These are phyloP conservation scores for Trachelus iudaicus DNA, from an alignment of 2,888 invertebrate genomes.

Conservation along the genomic window DNA sequence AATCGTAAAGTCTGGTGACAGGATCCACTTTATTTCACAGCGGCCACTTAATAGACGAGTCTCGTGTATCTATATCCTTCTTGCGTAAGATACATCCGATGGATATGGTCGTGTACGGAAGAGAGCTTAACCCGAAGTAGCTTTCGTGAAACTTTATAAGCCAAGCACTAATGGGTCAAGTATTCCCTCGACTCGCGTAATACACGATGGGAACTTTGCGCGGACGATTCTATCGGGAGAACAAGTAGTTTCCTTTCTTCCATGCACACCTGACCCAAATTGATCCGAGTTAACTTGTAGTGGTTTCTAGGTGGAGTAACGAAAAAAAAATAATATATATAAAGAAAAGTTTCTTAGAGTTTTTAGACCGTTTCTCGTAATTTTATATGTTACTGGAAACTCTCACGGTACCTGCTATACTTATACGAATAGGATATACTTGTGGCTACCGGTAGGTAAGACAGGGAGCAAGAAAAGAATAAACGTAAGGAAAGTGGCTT, in stretches of 20 bases:
- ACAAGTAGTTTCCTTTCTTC: not conserved
- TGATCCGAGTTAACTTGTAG: not conserved
- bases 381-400: not conserved
- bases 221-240: not conserved
- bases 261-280: not conserved
- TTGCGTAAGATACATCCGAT: not conserved
- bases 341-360: not conserved
- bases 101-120: not conserved
- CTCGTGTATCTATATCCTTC: not conserved
- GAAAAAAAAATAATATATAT: not conserved
- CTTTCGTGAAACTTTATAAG: constrained; percentile 20
- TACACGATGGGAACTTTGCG: not conserved
- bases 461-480: not conserved
- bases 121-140: not conserved
- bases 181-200: constrained; percentile 4
- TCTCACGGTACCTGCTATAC: not conserved
- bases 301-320: not conserved
- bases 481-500: not conserved
- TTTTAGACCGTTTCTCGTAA: not conserved
- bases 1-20: constrained; percentile 37
- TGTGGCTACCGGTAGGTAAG: not conserved
- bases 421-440: not conserved
- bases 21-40: constrained; percentile 34
- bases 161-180: constrained; percentile 17
- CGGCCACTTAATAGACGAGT: not conserved